Conservation (phyloP, 2,888 invertebrate genomes). For the Bembecia ichneumoniformis region DNA sequence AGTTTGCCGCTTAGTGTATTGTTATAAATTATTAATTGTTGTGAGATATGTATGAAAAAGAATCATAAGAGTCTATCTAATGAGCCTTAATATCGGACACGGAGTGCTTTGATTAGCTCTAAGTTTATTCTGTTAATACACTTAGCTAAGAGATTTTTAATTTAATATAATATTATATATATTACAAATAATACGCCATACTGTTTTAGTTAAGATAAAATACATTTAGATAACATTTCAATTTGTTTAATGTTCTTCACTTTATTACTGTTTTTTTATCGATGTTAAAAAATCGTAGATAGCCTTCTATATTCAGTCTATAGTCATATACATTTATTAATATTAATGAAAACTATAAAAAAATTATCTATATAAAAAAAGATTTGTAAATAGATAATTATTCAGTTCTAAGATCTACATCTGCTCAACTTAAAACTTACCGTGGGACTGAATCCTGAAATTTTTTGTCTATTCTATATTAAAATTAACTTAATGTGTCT, state of each 20-base stretch:
- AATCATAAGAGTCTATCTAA: slow-evolving; percentile 34
- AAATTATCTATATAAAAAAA: slow-evolving; percentile 52
- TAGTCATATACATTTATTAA: slow-evolving; percentile 52
- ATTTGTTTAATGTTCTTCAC: slow-evolving; percentile 15
- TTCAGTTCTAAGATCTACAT: slow-evolving; percentile 65
- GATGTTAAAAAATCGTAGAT: slow-evolving; percentile 35
- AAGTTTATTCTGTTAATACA: slow-evolving; percentile 52
- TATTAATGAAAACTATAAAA: slow-evolving; percentile 37
- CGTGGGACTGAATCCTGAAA: slow-evolving; percentile 46
- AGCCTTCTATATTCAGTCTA: slow-evolving; percentile 43
- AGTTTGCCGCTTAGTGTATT: slow-evolving; percentile 54
- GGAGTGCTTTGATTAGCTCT: slow-evolving; percentile 32
- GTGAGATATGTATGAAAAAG: slow-evolving; percentile 36
- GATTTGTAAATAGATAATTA: slow-evolving; percentile 68
- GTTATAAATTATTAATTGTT: slow-evolving; percentile 63
- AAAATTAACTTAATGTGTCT: not conserved
- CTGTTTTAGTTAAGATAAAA: slow-evolving; percentile 18
- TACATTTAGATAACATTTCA: not conserved
- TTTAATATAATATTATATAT: slow-evolving; percentile 28
- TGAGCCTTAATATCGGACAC: slow-evolving; percentile 54
- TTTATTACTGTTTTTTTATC: slow-evolving; percentile 35
- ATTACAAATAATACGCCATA: slow-evolving; percentile 35
- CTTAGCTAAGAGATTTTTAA: slow-evolving; percentile 38
- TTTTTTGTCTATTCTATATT: slow-evolving; percentile 4
- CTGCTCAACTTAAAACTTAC: slow-evolving; percentile 68